Evolutionary conservation across 1,140 invertebrate species (phyloP), one percentile per base, ranked within the genome.

Genomic region (Calliphora vicina): DNA sequence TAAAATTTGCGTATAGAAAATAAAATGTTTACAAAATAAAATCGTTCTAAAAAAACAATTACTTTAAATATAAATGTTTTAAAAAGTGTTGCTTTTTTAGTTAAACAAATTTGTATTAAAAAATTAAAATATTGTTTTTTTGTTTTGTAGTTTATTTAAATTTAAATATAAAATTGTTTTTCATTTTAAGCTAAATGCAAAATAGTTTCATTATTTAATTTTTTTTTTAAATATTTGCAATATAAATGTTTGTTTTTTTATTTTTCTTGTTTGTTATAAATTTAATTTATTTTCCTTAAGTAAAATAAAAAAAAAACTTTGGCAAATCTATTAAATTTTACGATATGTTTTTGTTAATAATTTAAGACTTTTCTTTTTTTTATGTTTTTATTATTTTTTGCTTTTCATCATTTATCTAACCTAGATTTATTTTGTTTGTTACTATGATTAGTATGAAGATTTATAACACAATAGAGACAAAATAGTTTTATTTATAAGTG

Each of bases 341-440:
- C 73, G 73, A 76, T 76, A 76, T 76, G 73, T 76, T 76, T 76
- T 76, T 76, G 73, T 76, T 76, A 76, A 42, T 76, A 42, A 76
- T 76, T 42, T 76, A 76, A 76, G 73, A 76, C 73, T 76, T 76
- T 76, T 76, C 9, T n/a, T 76, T 76, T 76, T 73, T 57, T 57
- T 57, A 57, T 57, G 15, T 57, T 57, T n/a, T n/a, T n/a, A n/a
- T n/a, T n/a, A n/a, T n/a, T n/a, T 1, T 57, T 57, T 57, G 17
- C 15, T 27, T 27, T 27, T 73, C 35, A 35, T 50, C 45, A 50
- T 42, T 76, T 35, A 20, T 76, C 27, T 76, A 42, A 76, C 29
- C 29, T 76, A 76, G 35, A 35, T 76, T 76, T 35, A 76, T n/a
- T 26, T 29, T 13, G 3, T 72, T 26, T 26, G 2, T 13, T 29